These are phyloP conservation scores for Spheniscus mendiculus DNA, from an alignment of 2,113 vertebrate genomes.

Conservation along the genomic window DNA sequence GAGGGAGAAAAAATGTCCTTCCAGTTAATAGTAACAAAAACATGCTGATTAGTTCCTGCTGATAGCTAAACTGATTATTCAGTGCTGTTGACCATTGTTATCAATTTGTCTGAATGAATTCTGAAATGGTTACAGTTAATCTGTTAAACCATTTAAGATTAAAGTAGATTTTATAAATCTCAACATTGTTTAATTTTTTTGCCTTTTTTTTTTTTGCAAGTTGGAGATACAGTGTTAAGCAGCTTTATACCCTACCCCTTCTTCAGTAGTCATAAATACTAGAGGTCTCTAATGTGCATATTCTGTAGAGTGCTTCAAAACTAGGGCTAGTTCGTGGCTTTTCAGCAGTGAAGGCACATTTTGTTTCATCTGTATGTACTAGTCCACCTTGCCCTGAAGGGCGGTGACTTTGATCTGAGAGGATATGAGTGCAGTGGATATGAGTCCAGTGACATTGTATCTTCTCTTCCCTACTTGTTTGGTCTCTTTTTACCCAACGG, in stretches of 20 bases:
- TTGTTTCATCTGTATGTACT: not conserved
- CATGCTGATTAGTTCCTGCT: not conserved
- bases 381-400: not conserved
- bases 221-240: not conserved
- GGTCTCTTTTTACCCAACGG: not conserved
- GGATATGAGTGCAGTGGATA: not conserved
- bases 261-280: not conserved
- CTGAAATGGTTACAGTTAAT: not conserved
- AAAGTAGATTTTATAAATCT: not conserved
- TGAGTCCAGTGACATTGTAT: not conserved
- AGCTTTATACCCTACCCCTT: not conserved
- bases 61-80: not conserved
- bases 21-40: not conserved
- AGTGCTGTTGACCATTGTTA: not conserved
- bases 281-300: fast-evolving
- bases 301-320: not conserved
- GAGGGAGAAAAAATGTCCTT: not conserved
- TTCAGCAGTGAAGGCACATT: not conserved
- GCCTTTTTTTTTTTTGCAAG: not conserved
- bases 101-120: not conserved
- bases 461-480: not conserved
- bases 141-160: not conserved
- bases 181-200: not conserved
- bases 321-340: not conserved
- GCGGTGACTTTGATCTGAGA: not conserved